These are phyloP conservation scores for Lottia gigantea DNA, from an alignment of 2,888 invertebrate genomes.

Conservation along the genomic window DNA sequence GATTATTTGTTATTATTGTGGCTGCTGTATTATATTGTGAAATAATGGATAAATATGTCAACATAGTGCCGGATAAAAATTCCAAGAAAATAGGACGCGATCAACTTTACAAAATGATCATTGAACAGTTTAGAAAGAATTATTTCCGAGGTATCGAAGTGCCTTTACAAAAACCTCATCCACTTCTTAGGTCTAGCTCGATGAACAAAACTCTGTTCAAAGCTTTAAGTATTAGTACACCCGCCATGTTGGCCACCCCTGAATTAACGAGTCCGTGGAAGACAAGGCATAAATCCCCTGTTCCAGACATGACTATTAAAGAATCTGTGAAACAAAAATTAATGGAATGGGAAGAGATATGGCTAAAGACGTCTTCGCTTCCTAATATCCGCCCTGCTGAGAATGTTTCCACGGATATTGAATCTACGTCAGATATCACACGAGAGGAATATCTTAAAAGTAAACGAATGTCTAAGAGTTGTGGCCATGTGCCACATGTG, in stretches of 20 bases:
- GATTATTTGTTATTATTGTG: slow-evolving; percentile 96
- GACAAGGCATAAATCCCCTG: slow-evolving; percentile 28
- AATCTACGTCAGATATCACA: slow-evolving; percentile 12
- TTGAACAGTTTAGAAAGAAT: slow-evolving; percentile 49
- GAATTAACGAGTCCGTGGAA: slow-evolving; percentile 31
- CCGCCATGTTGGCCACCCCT: slow-evolving; percentile 30
- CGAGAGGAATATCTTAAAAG: slow-evolving; percentile 14
- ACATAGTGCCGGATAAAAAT: slow-evolving; percentile 78
- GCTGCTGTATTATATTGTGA: slow-evolving; percentile 99
- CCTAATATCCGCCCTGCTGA: slow-evolving; percentile 48
- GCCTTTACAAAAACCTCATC: slow-evolving; percentile 33
- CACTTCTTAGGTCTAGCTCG: background rate
- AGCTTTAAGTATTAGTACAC: slow-evolving; percentile 35
- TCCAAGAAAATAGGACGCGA: slow-evolving; percentile 37
- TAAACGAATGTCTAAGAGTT: slow-evolving; percentile 25
- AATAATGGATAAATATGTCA: slow-evolving; percentile 90
- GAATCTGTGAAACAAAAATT: slow-evolving; percentile 25
- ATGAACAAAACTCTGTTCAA: slow-evolving; percentile 30
- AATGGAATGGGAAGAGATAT: slow-evolving; percentile 34
- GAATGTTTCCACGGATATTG: slow-evolving; percentile 15
- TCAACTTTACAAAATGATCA: slow-evolving; percentile 50
- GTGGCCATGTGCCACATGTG: slow-evolving; percentile 23
- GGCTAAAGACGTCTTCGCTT: slow-evolving; percentile 50
- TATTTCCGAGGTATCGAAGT: slow-evolving; percentile 54
- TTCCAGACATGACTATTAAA: slow-evolving; percentile 26